Percentiles rank a stretch among this genome's conserved stretches.
Evolutionary conservation across 2,797 vertebrate species (phyloP).

Genomic region (Platyrinchus mystaceus): DNA sequence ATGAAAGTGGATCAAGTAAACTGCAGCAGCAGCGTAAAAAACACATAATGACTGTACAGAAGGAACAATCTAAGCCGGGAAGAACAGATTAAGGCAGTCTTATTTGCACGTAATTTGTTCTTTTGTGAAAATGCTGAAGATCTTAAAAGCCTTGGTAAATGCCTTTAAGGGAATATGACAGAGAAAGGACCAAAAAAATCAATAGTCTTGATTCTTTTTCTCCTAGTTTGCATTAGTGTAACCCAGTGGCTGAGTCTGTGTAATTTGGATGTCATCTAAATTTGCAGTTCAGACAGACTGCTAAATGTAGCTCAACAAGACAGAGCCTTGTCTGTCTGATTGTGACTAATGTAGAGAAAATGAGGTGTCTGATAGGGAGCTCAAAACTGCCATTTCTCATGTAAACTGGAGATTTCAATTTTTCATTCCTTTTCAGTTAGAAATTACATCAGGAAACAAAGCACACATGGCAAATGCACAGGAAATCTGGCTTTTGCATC

Average conservation of each 20-base stretch:
- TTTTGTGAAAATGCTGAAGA: slow-evolving; percentile 39
- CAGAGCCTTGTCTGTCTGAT: slow-evolving; percentile 53
- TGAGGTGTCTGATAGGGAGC: slow-evolving; percentile 48
- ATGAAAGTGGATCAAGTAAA: slow-evolving; percentile 48
- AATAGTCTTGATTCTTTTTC: slow-evolving; percentile 46
- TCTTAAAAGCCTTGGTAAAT: slow-evolving; percentile 59
- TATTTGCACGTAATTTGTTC: slow-evolving; percentile 56
- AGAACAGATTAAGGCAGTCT: slow-evolving; percentile 18
- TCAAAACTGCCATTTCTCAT: slow-evolving; percentile 56
- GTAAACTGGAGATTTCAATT: slow-evolving; percentile 65
- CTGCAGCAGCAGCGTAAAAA: slow-evolving; percentile 30
- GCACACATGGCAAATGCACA: slow-evolving; percentile 39
- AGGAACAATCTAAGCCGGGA: slow-evolving; percentile 23
- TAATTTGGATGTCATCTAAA: slow-evolving; percentile 65
- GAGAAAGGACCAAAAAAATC: slow-evolving; percentile 41
- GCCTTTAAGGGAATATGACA: slow-evolving; percentile 54
- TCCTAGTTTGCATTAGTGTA: slow-evolving; percentile 46
- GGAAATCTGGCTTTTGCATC: slow-evolving; percentile 56
- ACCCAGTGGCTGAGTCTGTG: slow-evolving; percentile 25
- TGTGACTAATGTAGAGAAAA: slow-evolving; percentile 68
- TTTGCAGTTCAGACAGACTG: slow-evolving; percentile 39
- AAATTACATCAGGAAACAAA: slow-evolving; percentile 65
- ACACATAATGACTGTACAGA: slow-evolving; percentile 36
- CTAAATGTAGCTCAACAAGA: slow-evolving; percentile 63
- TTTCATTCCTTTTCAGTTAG: slow-evolving; percentile 57